phyloP scores from a whole-genome alignment of 2,888 invertebrate species.

The Sthenelais limicola region DNA sequence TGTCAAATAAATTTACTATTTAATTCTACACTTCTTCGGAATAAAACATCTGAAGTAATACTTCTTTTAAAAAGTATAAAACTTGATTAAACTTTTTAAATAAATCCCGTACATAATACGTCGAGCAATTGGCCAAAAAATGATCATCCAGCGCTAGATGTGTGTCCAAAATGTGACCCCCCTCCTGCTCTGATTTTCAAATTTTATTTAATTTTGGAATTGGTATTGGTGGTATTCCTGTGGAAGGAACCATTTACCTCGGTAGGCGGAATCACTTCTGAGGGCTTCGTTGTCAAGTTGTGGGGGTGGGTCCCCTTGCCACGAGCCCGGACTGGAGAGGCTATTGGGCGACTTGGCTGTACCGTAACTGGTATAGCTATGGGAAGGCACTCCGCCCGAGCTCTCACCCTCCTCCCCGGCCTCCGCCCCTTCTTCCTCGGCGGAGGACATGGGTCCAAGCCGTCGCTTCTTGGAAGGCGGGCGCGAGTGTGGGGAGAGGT shows the following conservation, averaged over 20 bases:
- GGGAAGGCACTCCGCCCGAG: not conserved
- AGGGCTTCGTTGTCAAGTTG: conserved; percentile 29
- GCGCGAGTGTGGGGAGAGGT: conserved; percentile 71
- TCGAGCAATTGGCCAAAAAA: too few species aligned
- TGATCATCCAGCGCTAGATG: too few species aligned
- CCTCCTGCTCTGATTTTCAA: too few species aligned
- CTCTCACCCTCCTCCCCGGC: conserved; percentile 69
- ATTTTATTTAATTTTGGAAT: too few species aligned
- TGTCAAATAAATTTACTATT: too few species aligned
- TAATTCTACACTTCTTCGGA: too few species aligned
- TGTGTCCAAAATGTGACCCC: too few species aligned
- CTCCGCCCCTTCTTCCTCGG: conserved; percentile 76
- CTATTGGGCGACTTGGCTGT: conserved; percentile 30
- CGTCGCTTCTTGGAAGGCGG: conserved; percentile 74
- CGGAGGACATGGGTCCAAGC: conserved; percentile 70
- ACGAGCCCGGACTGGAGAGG: conserved; percentile 68
- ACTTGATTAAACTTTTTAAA: too few species aligned
- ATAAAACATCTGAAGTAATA: too few species aligned
- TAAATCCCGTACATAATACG: too few species aligned
- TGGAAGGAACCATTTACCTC: conserved; percentile 29
- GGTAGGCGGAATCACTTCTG: conserved; percentile 11
- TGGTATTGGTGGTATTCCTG: too few species aligned
- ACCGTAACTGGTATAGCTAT: conserved; percentile 14
- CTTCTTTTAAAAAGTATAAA: too few species aligned
- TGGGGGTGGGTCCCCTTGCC: conserved; percentile 73